Evolutionary conservation across 1,140 invertebrate species (phyloP).

Genomic region (Diachasma alloeum): DNA sequence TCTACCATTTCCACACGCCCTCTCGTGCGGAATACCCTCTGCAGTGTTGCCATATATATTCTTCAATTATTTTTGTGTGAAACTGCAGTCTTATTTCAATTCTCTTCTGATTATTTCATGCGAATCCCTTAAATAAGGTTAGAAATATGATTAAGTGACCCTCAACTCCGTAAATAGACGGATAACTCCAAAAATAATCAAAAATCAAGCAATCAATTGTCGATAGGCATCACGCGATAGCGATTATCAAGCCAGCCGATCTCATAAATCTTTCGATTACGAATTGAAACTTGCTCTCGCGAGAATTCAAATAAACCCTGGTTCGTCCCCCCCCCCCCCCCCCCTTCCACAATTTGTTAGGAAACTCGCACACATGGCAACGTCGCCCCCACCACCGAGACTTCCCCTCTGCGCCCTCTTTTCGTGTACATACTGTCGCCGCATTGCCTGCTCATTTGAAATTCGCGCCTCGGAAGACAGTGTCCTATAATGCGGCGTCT

Average conservation of each 20-base stretch:
- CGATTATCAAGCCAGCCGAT: background rate
- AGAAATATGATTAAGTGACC: no score
- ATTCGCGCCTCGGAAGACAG: slow-evolving; percentile 23
- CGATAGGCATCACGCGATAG: background rate
- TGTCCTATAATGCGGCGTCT: background rate
- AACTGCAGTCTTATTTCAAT: no score
- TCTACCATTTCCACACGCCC: slow-evolving; percentile 2
- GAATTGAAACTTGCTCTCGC: background rate
- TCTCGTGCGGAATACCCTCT: slow-evolving; percentile 29
- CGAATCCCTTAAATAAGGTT: no score
- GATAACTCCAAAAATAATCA: background rate
- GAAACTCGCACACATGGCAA: slow-evolving; percentile 18
- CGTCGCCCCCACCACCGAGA: slow-evolving; percentile 22
- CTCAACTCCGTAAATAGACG: background rate
- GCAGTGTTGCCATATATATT: slow-evolving; percentile 41
- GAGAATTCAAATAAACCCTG: background rate
- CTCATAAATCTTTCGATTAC: background rate
- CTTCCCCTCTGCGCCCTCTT: background rate
- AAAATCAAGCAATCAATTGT: background rate
- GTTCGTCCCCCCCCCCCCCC: background rate
- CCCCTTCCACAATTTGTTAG: background rate
- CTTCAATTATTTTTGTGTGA: background rate
- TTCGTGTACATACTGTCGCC: background rate
- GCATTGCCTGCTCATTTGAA: slow-evolving; percentile 31
- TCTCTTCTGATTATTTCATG: no score